Evolutionary conservation across 2,113 vertebrate genomes (phyloP), one percentile per base, ranked within the genome.

Genomic region (Poicephalus gulielmi): DNA sequence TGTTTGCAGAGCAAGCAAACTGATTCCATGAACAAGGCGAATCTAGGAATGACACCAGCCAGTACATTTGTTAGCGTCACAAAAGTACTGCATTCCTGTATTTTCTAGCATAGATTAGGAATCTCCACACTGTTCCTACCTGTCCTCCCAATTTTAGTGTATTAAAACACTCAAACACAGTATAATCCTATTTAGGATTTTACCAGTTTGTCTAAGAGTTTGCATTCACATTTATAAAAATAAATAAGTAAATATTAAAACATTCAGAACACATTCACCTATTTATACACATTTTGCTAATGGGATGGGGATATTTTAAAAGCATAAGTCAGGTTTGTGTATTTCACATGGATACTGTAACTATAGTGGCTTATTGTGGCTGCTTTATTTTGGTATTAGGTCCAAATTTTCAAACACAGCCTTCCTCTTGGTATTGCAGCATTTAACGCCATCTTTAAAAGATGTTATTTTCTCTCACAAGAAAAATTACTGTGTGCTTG

Each of bases 1-100:
- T 99, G 86, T 99, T 98, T 83, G 99, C 98, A 37, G 99, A 99
- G 97, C 99, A 99, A 81, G 99, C 99, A 93, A 99, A 99, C 24
- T 99, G 99, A 96, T 99, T 99, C 99, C 99, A 99, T 3, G 99
- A 98, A 92, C 99, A 99, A 47, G 99, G 99, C 0, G 99, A 99
- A 97, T 99, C 99, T 99, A 90, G 66, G 94, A 77, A 85, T 6
- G 83, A 96, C 67, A 91, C 7, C 90, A 81, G 87, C 30, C 70
- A 57, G 70, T 87, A 37, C 80, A 20, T 71, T 83, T 78, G 64
- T 85, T 39, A 71, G 77, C 17, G 8, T 90, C 39, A 15, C 13
- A 74, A 4, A 31, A 64, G 5, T 10, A 35, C 77, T 20, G 49
- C 11, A 1, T 7, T 57, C 70, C 15, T 55, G 52, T 6, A 0